A percentile compares a stretch with the other conserved stretches of the same genome.
Conservation (phyloP, 2,113 vertebrate genomes). For the Ptilorrhoa leucosticta region DNA sequence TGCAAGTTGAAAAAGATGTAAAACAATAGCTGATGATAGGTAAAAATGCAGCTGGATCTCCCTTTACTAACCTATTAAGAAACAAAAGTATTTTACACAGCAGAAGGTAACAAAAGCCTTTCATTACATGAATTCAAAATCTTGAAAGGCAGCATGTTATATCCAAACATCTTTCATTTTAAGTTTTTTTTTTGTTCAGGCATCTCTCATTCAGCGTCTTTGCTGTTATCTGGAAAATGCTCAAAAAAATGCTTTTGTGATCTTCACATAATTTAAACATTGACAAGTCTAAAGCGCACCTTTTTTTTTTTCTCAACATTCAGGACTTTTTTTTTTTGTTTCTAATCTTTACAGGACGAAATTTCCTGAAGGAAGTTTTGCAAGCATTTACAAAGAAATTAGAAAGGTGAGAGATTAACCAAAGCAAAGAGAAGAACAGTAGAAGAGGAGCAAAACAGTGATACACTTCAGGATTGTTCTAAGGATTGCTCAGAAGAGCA, state of each 20-base stretch:
- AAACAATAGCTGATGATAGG: constrained; percentile 88
- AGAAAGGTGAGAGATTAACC: not conserved
- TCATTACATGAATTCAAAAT: not conserved
- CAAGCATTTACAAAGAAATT: not conserved
- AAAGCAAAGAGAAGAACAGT: not conserved
- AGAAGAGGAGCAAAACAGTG: not conserved
- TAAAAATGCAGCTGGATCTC: constrained; percentile 84
- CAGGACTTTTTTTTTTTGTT: not conserved
- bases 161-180: not conserved
- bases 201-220: not conserved
- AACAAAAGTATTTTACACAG: not conserved
- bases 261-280: not conserved
- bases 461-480: not conserved
- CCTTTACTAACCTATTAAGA: constrained; percentile 80
- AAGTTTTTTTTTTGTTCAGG: not conserved
- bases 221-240: not conserved
- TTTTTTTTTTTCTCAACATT: too few species aligned
- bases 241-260: not conserved
- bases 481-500: not conserved
- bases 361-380: not conserved
- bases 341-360: not conserved
- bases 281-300: not conserved
- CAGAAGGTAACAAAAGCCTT: not conserved
- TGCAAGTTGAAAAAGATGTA: constrained; percentile 83
- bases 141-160: not conserved